phyloP scores from a whole-genome alignment of 2,888 invertebrate genomes.

The Sarcophaga variegata region DNA sequence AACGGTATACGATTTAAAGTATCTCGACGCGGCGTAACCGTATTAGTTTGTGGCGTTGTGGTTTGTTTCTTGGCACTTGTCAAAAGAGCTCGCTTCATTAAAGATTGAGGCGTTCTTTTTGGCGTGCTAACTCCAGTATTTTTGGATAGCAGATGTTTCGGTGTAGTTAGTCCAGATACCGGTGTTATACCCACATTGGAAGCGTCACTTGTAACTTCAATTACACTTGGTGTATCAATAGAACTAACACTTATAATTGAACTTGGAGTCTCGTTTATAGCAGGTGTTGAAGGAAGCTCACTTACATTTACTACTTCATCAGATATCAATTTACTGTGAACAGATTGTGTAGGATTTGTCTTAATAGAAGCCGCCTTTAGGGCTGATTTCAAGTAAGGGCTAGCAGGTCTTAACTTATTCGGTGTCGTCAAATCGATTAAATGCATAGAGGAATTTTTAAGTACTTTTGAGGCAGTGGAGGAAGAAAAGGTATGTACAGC shows the following conservation, averaged over 20 bases:
- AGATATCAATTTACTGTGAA: constrained; percentile 7
- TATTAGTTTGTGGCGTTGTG: constrained; percentile 48
- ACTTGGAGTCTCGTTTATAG: constrained; percentile 58
- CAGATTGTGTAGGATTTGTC: constrained; percentile 38
- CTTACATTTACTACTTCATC: constrained; percentile 52
- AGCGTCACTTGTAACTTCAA: constrained; percentile 73
- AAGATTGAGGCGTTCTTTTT: constrained; percentile 76
- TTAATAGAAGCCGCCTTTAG: constrained; percentile 53
- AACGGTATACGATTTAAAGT: constrained; percentile 56
- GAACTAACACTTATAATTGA: constrained; percentile 73
- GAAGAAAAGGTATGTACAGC: constrained; percentile 19
- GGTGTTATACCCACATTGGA: constrained; percentile 41
- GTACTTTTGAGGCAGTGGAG: constrained; percentile 19
- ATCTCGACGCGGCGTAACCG: constrained; percentile 37
- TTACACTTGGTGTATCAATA: constrained; percentile 74
- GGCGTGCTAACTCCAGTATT: constrained; percentile 71
- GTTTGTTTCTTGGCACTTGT: constrained; percentile 78
- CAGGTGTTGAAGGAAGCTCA: constrained; percentile 54
- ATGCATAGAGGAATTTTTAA: constrained; percentile 76
- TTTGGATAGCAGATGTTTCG: constrained; percentile 52
- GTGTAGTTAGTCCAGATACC: constrained; percentile 60
- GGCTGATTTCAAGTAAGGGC: constrained; percentile 57
- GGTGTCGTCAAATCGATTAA: constrained; percentile 80
- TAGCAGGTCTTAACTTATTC: constrained; percentile 66
- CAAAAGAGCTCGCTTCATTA: constrained; percentile 78